phyloP scores from a whole-genome alignment of 2,113 vertebrate genomes.

The Atherinomorus stipes region DNA sequence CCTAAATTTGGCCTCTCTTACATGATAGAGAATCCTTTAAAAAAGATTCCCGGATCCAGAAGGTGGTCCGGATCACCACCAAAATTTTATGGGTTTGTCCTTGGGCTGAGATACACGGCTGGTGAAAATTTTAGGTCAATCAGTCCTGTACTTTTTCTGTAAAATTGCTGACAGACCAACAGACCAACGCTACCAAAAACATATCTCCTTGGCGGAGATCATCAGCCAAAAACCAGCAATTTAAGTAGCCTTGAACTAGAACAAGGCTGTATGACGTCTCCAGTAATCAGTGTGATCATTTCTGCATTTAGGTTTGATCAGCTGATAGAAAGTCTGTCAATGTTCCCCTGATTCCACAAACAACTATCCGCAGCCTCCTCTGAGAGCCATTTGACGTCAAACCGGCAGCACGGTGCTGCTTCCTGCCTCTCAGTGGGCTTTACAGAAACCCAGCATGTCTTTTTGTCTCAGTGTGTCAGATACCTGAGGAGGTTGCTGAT shows the following conservation, averaged over 20 bases:
- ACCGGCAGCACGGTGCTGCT: conserved; percentile 25
- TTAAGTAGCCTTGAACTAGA: neutral
- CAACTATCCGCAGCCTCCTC: conserved; percentile 29
- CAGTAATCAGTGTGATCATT: neutral
- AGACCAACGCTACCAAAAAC: too few relatives aligned
- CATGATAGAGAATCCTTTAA: too few relatives aligned
- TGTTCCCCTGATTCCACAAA: conserved; percentile 33
- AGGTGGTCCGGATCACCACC: too few relatives aligned
- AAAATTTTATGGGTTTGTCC: too few relatives aligned
- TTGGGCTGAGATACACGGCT: too few relatives aligned
- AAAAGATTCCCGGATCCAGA: too few relatives aligned
- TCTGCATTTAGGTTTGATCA: neutral
- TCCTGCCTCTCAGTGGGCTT: conserved; percentile 64
- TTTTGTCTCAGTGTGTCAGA: conserved; percentile 58
- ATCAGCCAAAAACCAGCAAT: too few relatives aligned
- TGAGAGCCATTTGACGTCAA: conserved; percentile 37
- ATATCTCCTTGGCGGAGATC: too few relatives aligned
- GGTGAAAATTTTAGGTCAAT: too few relatives aligned
- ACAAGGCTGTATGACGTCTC: conserved; percentile 3
- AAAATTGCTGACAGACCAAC: too few relatives aligned
- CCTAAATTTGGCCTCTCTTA: too few relatives aligned
- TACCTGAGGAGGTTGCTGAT: conserved; percentile 58
- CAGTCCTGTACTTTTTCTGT: too few relatives aligned
- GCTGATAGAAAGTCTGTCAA: conserved; percentile 22
- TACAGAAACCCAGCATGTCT: conserved; percentile 55